Evolutionary conservation across 2,797 vertebrate species (phyloP).

Genomic region (Carapus acus): DNA sequence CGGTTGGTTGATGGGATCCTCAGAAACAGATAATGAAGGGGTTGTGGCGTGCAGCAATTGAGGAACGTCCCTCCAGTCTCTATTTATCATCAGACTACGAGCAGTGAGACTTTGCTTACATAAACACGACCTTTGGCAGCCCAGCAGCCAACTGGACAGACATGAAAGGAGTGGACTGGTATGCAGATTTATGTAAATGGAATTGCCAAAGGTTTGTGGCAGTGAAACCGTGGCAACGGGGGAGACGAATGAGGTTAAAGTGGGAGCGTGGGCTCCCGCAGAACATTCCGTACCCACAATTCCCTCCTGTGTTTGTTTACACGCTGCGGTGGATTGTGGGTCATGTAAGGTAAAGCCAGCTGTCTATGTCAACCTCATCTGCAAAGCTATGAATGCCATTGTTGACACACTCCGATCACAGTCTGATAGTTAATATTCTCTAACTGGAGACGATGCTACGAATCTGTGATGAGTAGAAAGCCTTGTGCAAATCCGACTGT

Average conservation of each 20-base stretch:
- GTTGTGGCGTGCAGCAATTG: constrained; percentile 49
- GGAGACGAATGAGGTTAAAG: constrained; percentile 65
- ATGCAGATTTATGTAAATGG: constrained; percentile 67
- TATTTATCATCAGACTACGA: constrained; percentile 49
- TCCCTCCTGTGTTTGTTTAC: constrained; percentile 67
- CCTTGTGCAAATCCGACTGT: no score
- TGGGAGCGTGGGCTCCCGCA: constrained; percentile 49
- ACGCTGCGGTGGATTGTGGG: constrained; percentile 42
- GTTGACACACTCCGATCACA: constrained; percentile 31
- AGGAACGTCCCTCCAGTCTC: constrained; percentile 37
- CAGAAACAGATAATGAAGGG: constrained; percentile 51
- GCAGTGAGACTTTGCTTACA: constrained; percentile 54
- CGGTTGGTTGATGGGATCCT: constrained; percentile 45
- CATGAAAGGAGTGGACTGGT: constrained; percentile 45
- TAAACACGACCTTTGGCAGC: constrained; percentile 62
- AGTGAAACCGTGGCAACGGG: constrained; percentile 58
- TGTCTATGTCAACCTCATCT: constrained; percentile 32
- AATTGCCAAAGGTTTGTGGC: constrained; percentile 50
- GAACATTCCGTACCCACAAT: constrained; percentile 52
- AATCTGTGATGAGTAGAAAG: no score
- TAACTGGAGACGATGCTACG: no score
- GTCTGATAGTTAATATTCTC: no score
- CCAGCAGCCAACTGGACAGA: constrained; percentile 60
- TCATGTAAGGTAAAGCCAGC: constrained; percentile 44
- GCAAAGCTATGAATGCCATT: constrained; percentile 35